Evolutionary conservation across 2,888 invertebrate species (phyloP).

Genomic region (Julus scanicus): DNA sequence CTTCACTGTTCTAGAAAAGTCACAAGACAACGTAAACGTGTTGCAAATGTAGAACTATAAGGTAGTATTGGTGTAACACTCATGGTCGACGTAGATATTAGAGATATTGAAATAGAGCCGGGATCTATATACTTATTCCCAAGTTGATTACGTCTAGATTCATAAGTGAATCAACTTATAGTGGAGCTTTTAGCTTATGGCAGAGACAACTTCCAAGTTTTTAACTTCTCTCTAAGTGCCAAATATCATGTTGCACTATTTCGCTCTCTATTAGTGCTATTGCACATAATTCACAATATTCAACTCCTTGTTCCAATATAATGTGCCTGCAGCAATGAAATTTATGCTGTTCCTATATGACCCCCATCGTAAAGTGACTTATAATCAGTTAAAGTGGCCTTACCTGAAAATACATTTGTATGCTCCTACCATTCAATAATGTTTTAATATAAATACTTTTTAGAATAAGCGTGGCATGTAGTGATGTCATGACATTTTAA

Average conservation of each 20-base stretch:
- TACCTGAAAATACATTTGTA: background rate
- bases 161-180: background rate
- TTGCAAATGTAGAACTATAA: no score
- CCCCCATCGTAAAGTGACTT: slow-evolving; percentile 22
- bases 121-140: background rate
- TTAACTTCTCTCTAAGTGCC: slow-evolving; percentile 24
- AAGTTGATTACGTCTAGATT: background rate
- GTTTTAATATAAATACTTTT: background rate
- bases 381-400: background rate
- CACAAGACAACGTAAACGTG: no score
- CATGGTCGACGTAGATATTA: background rate
- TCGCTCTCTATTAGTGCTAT: slow-evolving; percentile 22
- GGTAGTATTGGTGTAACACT: background rate
- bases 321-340: background rate
- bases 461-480: no score
- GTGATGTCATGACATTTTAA: no score
- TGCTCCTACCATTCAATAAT: background rate
- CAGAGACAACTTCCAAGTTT: background rate
- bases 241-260: background rate
- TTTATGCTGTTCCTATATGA: background rate
- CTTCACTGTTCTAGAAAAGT: no score
- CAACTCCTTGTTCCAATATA: background rate
- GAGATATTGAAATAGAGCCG: background rate
- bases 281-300: background rate
- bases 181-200: background rate